phyloP scores from a whole-genome alignment of 1,140 invertebrate species.

The Microplitis mediator region DNA sequence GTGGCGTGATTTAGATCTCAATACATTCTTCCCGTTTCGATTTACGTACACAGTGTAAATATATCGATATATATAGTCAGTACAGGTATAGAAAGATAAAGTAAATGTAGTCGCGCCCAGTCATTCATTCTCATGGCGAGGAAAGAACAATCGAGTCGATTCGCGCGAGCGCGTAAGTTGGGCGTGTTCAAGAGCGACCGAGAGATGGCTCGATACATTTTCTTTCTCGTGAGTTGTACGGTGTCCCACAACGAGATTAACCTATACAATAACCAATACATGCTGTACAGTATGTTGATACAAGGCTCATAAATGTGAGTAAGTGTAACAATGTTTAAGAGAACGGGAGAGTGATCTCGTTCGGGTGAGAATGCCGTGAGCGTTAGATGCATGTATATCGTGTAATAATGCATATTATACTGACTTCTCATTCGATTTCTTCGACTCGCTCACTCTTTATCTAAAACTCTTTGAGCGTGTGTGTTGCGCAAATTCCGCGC shows the following conservation, averaged over 20 bases:
- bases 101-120: constrained; percentile 1
- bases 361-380: constrained; percentile 14
- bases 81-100: too few species aligned
- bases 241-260: background rate
- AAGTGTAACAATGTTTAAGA: constrained; percentile 3
- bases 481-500: too few species aligned
- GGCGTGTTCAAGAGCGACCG: constrained; percentile 5
- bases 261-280: background rate
- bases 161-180: constrained; percentile 5
- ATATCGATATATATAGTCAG: too few species aligned
- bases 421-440: constrained; percentile 2
- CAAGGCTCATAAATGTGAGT: background rate
- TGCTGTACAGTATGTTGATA: too few species aligned
- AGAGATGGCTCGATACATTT: constrained; percentile 6
- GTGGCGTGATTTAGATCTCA: background rate
- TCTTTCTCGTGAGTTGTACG: background rate
- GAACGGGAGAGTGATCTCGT: constrained; percentile 17
- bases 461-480: too few species aligned
- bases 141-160: constrained; percentile 12
- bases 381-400: background rate
- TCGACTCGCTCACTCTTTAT: too few species aligned
- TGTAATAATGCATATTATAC: constrained; percentile 17
- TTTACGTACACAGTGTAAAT: background rate
- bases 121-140: constrained; percentile 4
- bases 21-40: background rate